Base-by-base conservation (phyloP, 1,140 invertebrate species). In the Orchestia grillus region DNA sequence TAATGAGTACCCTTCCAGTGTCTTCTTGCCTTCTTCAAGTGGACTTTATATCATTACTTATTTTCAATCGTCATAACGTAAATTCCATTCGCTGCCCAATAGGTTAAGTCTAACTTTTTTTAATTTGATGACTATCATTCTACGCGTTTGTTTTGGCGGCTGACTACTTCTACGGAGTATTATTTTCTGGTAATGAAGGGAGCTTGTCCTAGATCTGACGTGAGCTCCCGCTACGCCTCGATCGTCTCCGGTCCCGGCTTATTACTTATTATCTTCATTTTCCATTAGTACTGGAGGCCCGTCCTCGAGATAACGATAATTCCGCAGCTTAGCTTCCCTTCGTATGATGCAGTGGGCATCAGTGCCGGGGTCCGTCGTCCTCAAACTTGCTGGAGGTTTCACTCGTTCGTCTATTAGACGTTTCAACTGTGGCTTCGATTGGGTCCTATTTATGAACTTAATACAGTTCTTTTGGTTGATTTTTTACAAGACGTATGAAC, bases 251-350 rank as follows among this genome's bases (percentile, higher is more conserved):
- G 88, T n/a, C 92, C 23, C 43, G 44, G 92, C 92, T 94, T 94
- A 94, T 94, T 44, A 94, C 44, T 44, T 94, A 94, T 94, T 94
- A 94, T 94, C 92, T 94, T 47, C 43, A 45, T 94, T 94, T 94
- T 94, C 92, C 92, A 94, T 94, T 94, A 94, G 92, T 45, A 44
- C 43, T 45, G 92, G 44, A 44, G 11, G 43, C 41, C 92, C 92
- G 44, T 42, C 92, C 44, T 94, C 43, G 92, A 40, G 92, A 94
- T 94, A 94, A 40, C 92, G 44, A 47, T 94, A 94, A 94, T 94
- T 94, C 92, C 92, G 19, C 19, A 40, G 92, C 92, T 94, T 45
- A 94, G 92, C 92, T 47, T 94, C 92, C 92, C 43, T 44, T 90
- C 43, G 43, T 90, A 90, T 90, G 88, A 90, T 90, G 88, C 41